Percentiles rank a stretch among this genome's conserved stretches.
These are phyloP conservation scores for Podarcis cretensis DNA, from an alignment of 2,113 vertebrate species.

Conservation along the genomic window DNA sequence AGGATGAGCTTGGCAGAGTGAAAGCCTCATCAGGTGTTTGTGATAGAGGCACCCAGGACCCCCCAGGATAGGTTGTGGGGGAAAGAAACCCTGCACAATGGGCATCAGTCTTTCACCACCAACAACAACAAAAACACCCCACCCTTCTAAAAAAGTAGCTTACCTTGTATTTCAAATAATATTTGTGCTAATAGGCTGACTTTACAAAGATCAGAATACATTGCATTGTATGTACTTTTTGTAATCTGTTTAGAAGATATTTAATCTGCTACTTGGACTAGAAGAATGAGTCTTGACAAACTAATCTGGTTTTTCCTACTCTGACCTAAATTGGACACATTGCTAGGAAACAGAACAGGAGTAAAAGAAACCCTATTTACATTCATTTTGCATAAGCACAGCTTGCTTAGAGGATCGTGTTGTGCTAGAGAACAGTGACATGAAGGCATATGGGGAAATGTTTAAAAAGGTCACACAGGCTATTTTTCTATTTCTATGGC, in stretches of 20 bases:
- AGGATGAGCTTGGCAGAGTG: too few relatives aligned
- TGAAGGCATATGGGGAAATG: slow-evolving; percentile 1
- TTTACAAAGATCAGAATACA: slow-evolving; percentile 1
- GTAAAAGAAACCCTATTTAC: not conserved
- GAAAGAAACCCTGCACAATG: not conserved
- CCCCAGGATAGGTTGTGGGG: too few relatives aligned
- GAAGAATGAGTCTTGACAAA: slow-evolving; percentile 6
- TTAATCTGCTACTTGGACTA: not conserved
- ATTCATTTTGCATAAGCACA: slow-evolving; percentile 1
- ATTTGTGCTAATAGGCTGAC: not conserved
- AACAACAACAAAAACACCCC: too few relatives aligned
- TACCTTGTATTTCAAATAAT: not conserved
- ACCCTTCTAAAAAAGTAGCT: accelerated
- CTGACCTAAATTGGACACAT: not conserved
- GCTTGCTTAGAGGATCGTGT: not conserved
- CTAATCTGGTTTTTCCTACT: not conserved
- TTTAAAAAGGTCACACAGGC: slow-evolving; percentile 7
- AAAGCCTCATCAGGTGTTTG: too few relatives aligned
- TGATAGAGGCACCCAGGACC: too few relatives aligned
- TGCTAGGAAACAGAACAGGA: not conserved
- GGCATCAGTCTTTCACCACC: not conserved
- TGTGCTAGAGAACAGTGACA: not conserved
- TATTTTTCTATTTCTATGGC: slow-evolving; percentile 23
- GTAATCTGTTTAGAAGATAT: not conserved
- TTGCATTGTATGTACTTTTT: not conserved